Evolutionary conservation across 1,140 invertebrate genomes (phyloP), one percentile per base, ranked within the genome.

Genomic region (Octopus sinensis): DNA sequence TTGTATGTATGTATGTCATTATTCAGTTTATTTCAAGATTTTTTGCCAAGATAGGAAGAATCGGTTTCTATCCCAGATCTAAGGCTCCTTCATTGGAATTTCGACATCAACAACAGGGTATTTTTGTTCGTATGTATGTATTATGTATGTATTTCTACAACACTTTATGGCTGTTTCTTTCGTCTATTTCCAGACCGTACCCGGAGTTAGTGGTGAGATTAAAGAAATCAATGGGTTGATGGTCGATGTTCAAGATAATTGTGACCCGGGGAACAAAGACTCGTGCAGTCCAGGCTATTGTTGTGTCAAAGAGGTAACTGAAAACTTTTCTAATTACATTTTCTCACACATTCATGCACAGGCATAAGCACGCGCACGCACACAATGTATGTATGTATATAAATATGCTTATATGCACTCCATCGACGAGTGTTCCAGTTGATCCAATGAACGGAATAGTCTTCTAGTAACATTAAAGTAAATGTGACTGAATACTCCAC

Each of bases 261-360:
- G 76, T 17, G 12, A 77, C 7, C 76, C 76, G 30, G 76, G 52
- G 12, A 53, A 52, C 23, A 77, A 77, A 77, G 76, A 51, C 52
- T 77, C 76, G 13, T 77, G 76, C 43, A 77, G 52, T 43, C 30
- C 76, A 43, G 76, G 76, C 17, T 77, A 23, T 77, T 77, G 76
- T 17, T 77, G 76, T 77, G 76, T 77, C 13, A 77, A 77, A 53
- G 76, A 51, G 76, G 76, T 77, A 53, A 77, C 23, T 77, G 17
- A 51, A 76, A 10, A 76, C 10, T 76, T n/a, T 9, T 62, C 17
- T 9, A 3, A 62, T 12, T 12, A 62, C 9, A 62, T 12, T 62
- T 62, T 12, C 56, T 3, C 9, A 12, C 17, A 62, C 17, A 12
- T 1, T 62, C 56, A 62, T 62, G 56, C 9, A 62, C 56, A 12